Evolutionary conservation across 2,113 vertebrate genomes (phyloP).

Genomic region (Penelope pileata): DNA sequence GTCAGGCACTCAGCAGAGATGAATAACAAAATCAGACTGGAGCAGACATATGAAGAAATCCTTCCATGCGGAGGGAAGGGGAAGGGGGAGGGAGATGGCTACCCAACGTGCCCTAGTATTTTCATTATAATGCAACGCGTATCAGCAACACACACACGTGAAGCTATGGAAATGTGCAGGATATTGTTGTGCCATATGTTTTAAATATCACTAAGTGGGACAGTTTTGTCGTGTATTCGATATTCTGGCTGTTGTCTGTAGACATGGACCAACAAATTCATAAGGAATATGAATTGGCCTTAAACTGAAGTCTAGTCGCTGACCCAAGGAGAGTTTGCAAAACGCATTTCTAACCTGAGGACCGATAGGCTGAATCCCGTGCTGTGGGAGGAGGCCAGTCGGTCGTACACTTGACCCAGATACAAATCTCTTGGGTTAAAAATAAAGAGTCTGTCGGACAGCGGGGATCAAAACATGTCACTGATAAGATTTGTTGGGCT

Average conservation of each 20-base stretch:
- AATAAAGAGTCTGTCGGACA: conserved; percentile 4
- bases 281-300: conserved; percentile 39
- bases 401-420: conserved; percentile 41
- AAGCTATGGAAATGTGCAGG: neutral
- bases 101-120: neutral
- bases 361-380: neutral
- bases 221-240: neutral
- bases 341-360: conserved; percentile 33
- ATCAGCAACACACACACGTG: neutral
- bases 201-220: conserved; percentile 27
- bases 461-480: neutral
- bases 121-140: neutral
- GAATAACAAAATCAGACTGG: neutral
- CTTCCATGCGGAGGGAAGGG: neutral
- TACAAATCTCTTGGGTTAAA: conserved; percentile 52
- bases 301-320: neutral
- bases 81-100: neutral
- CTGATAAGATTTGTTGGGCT: conserved; percentile 36
- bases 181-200: neutral
- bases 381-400: neutral
- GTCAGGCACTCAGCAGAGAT: neutral
- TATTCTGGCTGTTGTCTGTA: conserved; percentile 7
- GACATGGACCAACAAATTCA: neutral
- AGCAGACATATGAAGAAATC: conserved; percentile 52
- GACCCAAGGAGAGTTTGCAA: conserved; percentile 41